Evolutionary conservation across 2,797 vertebrate genomes (phyloP).

Genomic region (Paguma larvata): DNA sequence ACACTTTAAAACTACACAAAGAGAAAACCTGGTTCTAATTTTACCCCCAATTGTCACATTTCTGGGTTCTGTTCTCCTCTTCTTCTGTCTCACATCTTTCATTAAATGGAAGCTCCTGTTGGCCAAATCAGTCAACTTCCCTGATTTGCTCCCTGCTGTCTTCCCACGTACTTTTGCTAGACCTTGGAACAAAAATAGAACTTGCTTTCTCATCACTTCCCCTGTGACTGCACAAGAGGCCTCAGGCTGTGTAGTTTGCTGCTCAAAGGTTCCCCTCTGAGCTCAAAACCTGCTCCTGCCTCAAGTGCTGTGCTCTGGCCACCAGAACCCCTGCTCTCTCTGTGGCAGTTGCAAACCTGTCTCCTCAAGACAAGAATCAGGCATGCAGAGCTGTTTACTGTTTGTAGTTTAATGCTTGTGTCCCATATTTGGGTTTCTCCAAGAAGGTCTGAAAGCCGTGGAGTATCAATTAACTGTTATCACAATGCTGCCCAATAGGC

Average conservation of each 20-base stretch:
- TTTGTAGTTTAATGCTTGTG: slow-evolving; percentile 16
- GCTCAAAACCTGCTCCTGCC: background rate
- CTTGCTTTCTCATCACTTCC: slow-evolving; percentile 66
- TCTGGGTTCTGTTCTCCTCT: background rate
- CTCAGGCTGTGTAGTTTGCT: background rate
- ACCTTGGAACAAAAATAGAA: slow-evolving; percentile 74
- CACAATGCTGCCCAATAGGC: background rate
- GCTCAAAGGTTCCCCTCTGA: background rate
- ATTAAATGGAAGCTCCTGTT: slow-evolving; percentile 10
- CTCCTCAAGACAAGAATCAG: background rate
- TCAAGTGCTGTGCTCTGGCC: background rate
- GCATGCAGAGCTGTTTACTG: background rate
- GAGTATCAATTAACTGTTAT: background rate
- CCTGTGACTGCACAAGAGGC: slow-evolving; percentile 15
- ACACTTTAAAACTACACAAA: slow-evolving; percentile 10
- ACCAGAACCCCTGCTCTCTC: background rate
- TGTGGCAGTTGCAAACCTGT: background rate
- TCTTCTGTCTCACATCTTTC: background rate
- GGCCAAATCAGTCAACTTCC: background rate
- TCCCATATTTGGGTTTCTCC: background rate
- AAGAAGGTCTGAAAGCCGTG: background rate
- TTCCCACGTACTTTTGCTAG: slow-evolving; percentile 65
- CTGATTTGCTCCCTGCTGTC: slow-evolving; percentile 20
- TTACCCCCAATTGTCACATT: background rate
- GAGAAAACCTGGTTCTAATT: slow-evolving; percentile 20